Base-by-base conservation (phyloP, 1,140 invertebrate species). In the Drosophila burlai region DNA sequence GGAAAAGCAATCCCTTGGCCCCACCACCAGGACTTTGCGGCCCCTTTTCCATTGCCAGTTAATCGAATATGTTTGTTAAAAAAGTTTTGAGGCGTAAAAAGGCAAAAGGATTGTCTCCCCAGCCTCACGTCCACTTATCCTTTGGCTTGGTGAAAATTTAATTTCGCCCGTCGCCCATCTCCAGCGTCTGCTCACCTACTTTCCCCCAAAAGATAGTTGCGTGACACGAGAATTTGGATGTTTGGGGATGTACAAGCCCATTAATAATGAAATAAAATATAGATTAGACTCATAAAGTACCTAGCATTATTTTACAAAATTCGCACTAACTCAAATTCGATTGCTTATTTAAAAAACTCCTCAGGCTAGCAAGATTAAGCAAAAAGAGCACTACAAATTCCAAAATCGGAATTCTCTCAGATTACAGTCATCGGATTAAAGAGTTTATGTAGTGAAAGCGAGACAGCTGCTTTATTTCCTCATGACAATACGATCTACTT, bases 11-110 rank as follows among this genome's bases (percentile, higher is more conserved):
- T 24, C 52, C 61, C 43, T 24, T 55, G 34, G 36, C 54, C 18
- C 24, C 15, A 31, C 34, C 24, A 9, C 29, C 55, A 31, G 34
- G 21, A 24, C 49, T 38, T 24, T 29, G 40, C 31, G 31, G 11
- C 18, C 34, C 61, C 42, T 62, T 57, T 18, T 67, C 76, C 50
- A 29, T 50, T 57, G 47, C 78, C 69, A 90, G 85, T 91, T 85
- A 91, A 89, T 89, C 85, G 85, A 89, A 89, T 89, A 89, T 89
- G 81, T 89, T 89, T 89, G 85, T 89, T 90, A 85, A 75, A 81
- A 90, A 89, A 89, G 78, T 89, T 89, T 81, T 85, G 74, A 90
- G 82, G 84, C 84, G 78, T 89, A 90, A 90, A 89, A 89, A 84
- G 81, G 84, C 74, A 90, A 61, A 58, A 52, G 60, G 42, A 52